These are phyloP conservation scores for Tyria jacobaeae DNA, from an alignment of 2,888 invertebrate species.

Conservation along the genomic window DNA sequence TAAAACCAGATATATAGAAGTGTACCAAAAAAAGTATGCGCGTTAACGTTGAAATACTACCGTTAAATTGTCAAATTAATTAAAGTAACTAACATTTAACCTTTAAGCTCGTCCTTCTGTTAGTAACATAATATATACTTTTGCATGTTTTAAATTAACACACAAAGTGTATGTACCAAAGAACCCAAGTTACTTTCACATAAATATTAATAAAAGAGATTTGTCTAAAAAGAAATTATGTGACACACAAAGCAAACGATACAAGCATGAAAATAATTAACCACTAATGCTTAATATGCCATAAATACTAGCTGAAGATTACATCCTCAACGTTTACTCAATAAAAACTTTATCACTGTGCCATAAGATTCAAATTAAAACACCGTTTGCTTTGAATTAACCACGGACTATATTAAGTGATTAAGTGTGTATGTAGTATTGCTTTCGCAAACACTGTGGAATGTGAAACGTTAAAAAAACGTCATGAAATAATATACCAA, in stretches of 20 bases:
- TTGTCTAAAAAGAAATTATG: not conserved
- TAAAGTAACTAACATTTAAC: too few species aligned
- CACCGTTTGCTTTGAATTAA: slow-evolving; percentile 28
- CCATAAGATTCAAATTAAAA: slow-evolving; percentile 15
- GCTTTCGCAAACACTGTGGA: slow-evolving; percentile 36
- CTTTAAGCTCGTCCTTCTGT: too few species aligned
- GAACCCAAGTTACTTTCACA: not conserved
- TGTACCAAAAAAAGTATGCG: too few species aligned
- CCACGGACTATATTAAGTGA: slow-evolving; percentile 26
- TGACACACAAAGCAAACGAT: not conserved
- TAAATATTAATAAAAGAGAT: not conserved
- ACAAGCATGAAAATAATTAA: slow-evolving; percentile 1
- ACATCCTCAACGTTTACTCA: not conserved
- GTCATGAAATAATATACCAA: not conserved
- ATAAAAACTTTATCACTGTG: slow-evolving; percentile 3
- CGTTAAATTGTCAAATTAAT: too few species aligned
- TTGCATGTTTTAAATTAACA: too few species aligned
- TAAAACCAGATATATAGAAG: too few species aligned
- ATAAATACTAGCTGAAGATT: slow-evolving; percentile 3
- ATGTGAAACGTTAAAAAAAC: slow-evolving; percentile 33
- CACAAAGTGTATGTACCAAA: too few species aligned
- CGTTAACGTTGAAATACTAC: too few species aligned
- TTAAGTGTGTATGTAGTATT: slow-evolving; percentile 34
- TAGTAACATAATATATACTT: too few species aligned
- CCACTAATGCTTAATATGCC: not conserved